phyloP scores from a whole-genome alignment of 2,797 vertebrate genomes.

The Falco biarmicus region DNA sequence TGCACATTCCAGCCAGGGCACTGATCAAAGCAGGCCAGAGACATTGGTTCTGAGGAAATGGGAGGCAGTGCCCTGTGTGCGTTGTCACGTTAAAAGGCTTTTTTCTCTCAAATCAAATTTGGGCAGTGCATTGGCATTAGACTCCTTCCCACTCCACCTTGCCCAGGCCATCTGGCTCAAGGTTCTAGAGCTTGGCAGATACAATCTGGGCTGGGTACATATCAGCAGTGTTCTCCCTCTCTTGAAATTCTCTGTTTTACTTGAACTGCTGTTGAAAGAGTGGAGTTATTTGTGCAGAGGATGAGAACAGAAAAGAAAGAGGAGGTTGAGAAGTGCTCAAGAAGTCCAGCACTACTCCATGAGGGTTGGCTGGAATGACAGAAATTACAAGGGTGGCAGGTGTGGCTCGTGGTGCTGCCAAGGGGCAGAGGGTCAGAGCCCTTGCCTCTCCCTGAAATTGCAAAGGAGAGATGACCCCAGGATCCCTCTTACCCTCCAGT shows the following conservation, averaged over 20 bases:
- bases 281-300: slow-evolving; percentile 6
- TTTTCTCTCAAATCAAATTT: neutral
- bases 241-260: slow-evolving; percentile 45
- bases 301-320: neutral
- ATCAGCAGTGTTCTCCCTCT: neutral
- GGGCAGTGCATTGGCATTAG: neutral
- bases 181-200: neutral
- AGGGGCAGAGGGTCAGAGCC: neutral
- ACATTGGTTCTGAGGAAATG: neutral
- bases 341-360: neutral
- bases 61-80: neutral
- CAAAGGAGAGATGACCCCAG: neutral
- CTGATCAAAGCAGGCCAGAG: neutral
- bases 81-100: neutral
- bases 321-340: neutral
- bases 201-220: neutral
- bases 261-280: slow-evolving; percentile 15
- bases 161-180: neutral
- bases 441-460: neutral
- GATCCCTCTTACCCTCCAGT: neutral
- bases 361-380: neutral
- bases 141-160: neutral
- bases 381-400: neutral
- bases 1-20: neutral
- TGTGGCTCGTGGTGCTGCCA: neutral